phyloP scores from a whole-genome alignment of 1,140 invertebrate species.

The Coelopa frigida region DNA sequence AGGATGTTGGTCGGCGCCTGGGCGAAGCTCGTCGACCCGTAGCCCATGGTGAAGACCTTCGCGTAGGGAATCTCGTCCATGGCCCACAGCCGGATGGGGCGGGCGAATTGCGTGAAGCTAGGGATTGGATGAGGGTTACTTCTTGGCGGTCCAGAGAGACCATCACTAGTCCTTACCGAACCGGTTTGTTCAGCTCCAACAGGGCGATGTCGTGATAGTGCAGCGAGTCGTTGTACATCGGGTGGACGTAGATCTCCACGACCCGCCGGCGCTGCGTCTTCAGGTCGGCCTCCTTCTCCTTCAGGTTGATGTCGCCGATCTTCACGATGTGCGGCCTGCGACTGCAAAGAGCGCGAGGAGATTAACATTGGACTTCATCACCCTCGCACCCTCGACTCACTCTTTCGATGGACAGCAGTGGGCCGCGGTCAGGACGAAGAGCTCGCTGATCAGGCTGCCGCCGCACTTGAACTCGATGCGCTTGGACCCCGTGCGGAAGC shows the following conservation, averaged over 20 bases:
- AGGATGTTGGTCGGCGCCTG: constrained; percentile 24
- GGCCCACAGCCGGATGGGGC: constrained; percentile 22
- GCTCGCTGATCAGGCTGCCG: constrained; percentile 38
- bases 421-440: constrained; percentile 27
- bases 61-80: constrained; percentile 22
- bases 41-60: constrained; percentile 27
- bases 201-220: constrained; percentile 31
- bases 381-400: constrained; percentile 18
- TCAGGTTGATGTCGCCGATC: constrained; percentile 28
- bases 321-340: constrained; percentile 21
- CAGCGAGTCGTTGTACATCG: constrained; percentile 17
- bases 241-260: constrained; percentile 20
- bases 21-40: constrained; percentile 27
- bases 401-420: constrained; percentile 23
- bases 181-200: constrained; percentile 18
- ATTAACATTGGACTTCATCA: too few relatives aligned
- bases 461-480: constrained; percentile 32
- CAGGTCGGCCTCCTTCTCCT: constrained; percentile 21
- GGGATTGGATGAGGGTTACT: background rate
- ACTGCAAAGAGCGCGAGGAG: constrained; percentile 7
- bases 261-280: constrained; percentile 20
- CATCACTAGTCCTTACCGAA: constrained; percentile 16
- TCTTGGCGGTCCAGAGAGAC: background rate
- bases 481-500: constrained; percentile 17
- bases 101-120: constrained; percentile 25